Evolutionary conservation across 1,140 invertebrate genomes (phyloP).

Genomic region (Chlorops oryzae): DNA sequence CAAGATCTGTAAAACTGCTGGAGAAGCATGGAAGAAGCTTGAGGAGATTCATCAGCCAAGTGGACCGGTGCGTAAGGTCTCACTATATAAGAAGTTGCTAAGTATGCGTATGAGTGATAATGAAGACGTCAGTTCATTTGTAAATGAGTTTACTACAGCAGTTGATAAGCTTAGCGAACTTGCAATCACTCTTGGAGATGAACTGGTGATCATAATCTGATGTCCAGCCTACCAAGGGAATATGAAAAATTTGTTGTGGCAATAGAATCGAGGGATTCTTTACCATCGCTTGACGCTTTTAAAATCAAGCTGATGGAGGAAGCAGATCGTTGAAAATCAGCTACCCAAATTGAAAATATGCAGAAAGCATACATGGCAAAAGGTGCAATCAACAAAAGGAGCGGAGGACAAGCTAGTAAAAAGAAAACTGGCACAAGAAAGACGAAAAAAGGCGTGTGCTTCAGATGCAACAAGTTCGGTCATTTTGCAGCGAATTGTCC

Average conservation of each 20-base stretch:
- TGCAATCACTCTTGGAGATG: constrained; percentile 10
- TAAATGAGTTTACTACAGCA: constrained; percentile 4
- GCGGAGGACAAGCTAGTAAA: neutral
- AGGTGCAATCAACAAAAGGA: neutral
- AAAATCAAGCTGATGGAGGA: constrained; percentile 13
- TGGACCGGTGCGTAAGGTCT: constrained; percentile 10
- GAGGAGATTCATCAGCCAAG: too few relatives aligned
- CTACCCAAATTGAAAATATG: neutral
- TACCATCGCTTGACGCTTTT: constrained; percentile 6
- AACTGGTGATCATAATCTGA: constrained; percentile 11
- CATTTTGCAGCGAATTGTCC: neutral
- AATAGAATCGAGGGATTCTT: constrained; percentile 12
- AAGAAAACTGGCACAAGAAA: neutral
- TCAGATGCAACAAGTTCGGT: neutral
- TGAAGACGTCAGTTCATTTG: neutral
- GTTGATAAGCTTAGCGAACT: constrained; percentile 15
- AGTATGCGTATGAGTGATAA: constrained; percentile 2
- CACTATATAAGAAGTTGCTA: constrained; percentile 14
- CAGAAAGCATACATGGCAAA: constrained; percentile 4
- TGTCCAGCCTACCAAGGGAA: constrained; percentile 1
- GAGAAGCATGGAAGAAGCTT: too few relatives aligned
- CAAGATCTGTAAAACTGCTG: too few relatives aligned
- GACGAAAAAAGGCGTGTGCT: neutral
- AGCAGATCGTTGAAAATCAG: constrained; percentile 5
- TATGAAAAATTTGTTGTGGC: constrained; percentile 18